Conservation (phyloP, 23 tunicate species). For the Diplosoma virens region DNA sequence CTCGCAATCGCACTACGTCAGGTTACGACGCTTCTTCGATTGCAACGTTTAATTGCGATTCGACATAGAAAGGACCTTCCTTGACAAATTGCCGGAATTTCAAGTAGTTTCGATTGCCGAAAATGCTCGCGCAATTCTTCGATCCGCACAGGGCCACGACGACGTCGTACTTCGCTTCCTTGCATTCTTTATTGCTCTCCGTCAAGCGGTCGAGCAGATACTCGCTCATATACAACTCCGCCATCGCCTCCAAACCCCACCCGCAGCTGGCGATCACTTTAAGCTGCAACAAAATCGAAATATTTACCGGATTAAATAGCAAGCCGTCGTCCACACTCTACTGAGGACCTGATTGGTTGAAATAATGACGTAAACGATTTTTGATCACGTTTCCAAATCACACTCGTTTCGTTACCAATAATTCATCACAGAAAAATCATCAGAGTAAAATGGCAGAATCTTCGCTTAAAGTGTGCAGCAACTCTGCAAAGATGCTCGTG, state of each 20-base stretch:
- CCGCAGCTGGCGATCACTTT: constrained; percentile 45
- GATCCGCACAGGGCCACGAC: constrained; percentile 53
- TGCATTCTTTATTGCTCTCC: constrained; percentile 46
- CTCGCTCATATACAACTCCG: constrained; percentile 49
- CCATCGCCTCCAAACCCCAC: constrained; percentile 72
- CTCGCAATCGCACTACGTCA: neutral
- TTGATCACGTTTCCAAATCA: too few species aligned
- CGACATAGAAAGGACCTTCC: constrained; percentile 67
- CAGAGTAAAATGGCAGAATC: too few species aligned
- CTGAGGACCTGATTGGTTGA: too few species aligned
- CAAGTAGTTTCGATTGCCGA: constrained; percentile 75
- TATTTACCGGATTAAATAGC: too few species aligned
- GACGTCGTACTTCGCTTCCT: constrained; percentile 63
- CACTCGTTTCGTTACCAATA: too few species aligned
- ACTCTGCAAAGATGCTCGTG: too few species aligned
- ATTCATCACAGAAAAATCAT: too few species aligned
- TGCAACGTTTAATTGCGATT: neutral
- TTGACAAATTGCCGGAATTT: constrained; percentile 54
- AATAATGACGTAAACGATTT: too few species aligned
- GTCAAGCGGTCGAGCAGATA: constrained; percentile 62
- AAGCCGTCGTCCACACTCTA: too few species aligned
- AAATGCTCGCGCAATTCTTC: constrained; percentile 34
- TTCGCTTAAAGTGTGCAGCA: too few species aligned
- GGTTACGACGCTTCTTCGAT: constrained; percentile 2
- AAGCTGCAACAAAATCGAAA: constrained; percentile 29